Base-by-base conservation (phyloP, 1,140 invertebrate species). In the Wiebesia pumilae region DNA sequence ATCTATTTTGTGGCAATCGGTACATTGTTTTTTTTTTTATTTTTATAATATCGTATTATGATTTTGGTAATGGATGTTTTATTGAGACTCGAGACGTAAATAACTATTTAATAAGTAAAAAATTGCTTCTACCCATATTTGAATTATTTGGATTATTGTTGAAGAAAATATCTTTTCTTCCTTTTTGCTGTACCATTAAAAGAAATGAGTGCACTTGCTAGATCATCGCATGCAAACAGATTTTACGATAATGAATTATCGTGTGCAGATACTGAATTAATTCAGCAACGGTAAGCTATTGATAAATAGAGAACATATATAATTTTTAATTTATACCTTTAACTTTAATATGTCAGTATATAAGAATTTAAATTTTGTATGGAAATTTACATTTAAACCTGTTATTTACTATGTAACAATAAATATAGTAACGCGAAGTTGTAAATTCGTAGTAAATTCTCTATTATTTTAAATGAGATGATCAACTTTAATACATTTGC, bases 31-130 rank as follows among this genome's bases (percentile, higher is more conserved):
- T 33, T 69, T 79, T 35, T 38, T 27, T 69, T 69, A 62, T 69
- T 85, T 79, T 54, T n/a, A 80, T 80, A 58, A 58, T 80, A 80
- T 84, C 47, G 54, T 30, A 10, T 12, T 43, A 71, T 71, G 81
- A 80, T 35, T 80, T 85, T 71, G 19, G 30, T 80, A 71, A 73
- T 85, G 40, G 40, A 58, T 47, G 62, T 81, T 73, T 30, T 67
- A 77, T 67, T 78, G 33, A 75, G 51, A 85, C 43, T 19, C 24
- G 73, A 84, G 24, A 78, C 35, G 43, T n/a, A 30, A 67, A 79
- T 47, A 58, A 47, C 40, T 58, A 83, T 58, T 58, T 27, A 27
- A 58, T 83, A 51, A 9, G 65, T 85, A 85, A 85, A 80, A 85
- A 69, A 54, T 78, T 69, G 40, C 33, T 65, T 78, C 58, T 78